Evolutionary conservation across 2,113 vertebrate genomes (phyloP).

Genomic region (Romanogobio albipinnatus): DNA sequence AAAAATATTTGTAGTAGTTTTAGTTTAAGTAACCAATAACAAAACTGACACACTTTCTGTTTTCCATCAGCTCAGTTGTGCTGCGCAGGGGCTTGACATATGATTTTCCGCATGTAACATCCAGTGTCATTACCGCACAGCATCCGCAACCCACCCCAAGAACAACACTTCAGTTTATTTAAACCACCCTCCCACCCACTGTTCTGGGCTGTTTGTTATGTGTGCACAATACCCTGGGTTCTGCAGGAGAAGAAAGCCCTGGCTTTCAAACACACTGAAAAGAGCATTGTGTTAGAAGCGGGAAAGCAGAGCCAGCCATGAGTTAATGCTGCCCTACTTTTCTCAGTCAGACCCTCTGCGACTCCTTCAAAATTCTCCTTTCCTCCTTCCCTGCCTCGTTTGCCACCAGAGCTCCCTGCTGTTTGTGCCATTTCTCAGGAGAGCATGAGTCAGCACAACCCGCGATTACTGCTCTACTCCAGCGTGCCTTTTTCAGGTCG

Average conservation of each 20-base stretch:
- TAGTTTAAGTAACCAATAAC: not conserved
- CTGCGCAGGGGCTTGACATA: constrained; percentile 28
- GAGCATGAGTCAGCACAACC: constrained; percentile 57
- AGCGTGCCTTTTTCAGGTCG: constrained; percentile 51
- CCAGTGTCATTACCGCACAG: constrained; percentile 8
- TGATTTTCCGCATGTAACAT: constrained; percentile 21
- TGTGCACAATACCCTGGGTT: constrained; percentile 71
- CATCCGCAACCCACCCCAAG: constrained; percentile 58
- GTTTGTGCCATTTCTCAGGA: constrained; percentile 31
- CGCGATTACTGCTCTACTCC: constrained; percentile 30
- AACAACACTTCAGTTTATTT: constrained; percentile 65
- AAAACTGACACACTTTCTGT: not conserved
- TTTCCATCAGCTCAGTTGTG: not conserved
- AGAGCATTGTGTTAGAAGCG: constrained; percentile 64
- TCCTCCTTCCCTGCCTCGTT: constrained; percentile 26
- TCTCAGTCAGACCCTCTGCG: constrained; percentile 10
- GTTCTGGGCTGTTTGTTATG: constrained; percentile 69
- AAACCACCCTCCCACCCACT: constrained; percentile 60
- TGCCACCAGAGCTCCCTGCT: constrained; percentile 22
- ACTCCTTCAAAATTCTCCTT: constrained; percentile 21
- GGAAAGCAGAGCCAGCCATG: constrained; percentile 59
- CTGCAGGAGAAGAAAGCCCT: constrained; percentile 59
- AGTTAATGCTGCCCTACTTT: constrained; percentile 59
- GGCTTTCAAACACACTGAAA: constrained; percentile 58
- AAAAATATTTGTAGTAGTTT: not conserved